Base-by-base conservation (phyloP, 2,888 invertebrate genomes). In the Platerodrilus igneus region DNA sequence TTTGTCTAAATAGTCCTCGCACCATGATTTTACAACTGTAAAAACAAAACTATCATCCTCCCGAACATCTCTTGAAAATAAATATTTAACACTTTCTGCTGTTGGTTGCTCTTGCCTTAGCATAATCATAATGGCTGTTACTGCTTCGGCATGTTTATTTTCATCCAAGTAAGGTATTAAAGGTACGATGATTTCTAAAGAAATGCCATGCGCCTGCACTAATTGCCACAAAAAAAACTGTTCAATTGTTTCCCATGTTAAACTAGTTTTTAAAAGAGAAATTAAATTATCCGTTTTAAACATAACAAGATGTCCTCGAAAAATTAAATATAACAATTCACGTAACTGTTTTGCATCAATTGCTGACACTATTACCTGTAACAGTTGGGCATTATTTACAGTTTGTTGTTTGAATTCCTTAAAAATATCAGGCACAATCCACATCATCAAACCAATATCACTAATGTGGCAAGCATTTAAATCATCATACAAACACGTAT, bases 181-280 rank as follows among this genome's bases (percentile, higher is more conserved):
- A 20, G 90, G 85, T 59, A 91, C 70, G 49, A 95, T 82, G 61
- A 86, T 84, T 60, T 93, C 92, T n/a, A 93, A 79, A 35, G 91
- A 86, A 62, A 95, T 86, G 65, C 92, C 90, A 65, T 96, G 96
- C 23, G 94, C 94, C 51, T 86, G 83, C 30, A 96, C 79, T 40
- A 99, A 75, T 68, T 96, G 95, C 97, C 97, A 99, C 27, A 97
- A 77, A 66, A 93, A 95, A 64, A 90, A 86, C 68, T 99, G 97
- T 67, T 97, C 96, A 56, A 94, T 90, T 2, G 95, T 94, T 70
- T 97, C 96, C 92, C 96, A 99, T 39, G 81, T 79, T 37, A 97
- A 73, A 59, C 92, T 95, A 25, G 86, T 83, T 44, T 84, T 85
- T 53, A 89, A 68, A 66, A 89, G 76, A 23, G 79, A 73, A 40